Conservation (phyloP, 2,797 vertebrate species). For the Eurystomus glaucurus region DNA sequence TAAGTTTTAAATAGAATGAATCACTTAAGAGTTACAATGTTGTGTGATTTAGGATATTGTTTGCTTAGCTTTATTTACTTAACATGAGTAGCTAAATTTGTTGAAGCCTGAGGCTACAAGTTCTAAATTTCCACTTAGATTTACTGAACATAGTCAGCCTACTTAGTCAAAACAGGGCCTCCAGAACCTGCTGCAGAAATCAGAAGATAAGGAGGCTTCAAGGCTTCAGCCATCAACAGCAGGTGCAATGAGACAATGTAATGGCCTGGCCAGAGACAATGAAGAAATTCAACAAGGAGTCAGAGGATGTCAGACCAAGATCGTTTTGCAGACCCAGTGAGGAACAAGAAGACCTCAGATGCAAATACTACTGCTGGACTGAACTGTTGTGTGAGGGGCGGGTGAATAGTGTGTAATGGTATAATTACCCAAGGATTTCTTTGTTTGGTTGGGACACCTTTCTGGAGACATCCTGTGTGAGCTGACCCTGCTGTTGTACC, state of each 20-base stretch:
- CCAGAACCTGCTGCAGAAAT: not conserved
- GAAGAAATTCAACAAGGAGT: too few species aligned
- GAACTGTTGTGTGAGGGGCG: not conserved
- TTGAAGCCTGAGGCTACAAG: not conserved
- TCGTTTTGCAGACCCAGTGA: too few species aligned
- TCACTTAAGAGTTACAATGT: not conserved
- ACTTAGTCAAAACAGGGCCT: not conserved
- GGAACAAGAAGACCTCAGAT: too few species aligned
- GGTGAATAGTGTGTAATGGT: not conserved
- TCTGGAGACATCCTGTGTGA: too few species aligned
- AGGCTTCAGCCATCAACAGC: not conserved
- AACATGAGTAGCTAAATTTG: not conserved
- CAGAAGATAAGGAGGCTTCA: not conserved
- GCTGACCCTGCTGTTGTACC: too few species aligned
- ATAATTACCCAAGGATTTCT: too few species aligned
- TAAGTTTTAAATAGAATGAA: too few species aligned
- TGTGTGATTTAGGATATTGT: not conserved
- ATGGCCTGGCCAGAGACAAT: not conserved
- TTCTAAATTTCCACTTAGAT: not conserved
- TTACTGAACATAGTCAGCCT: not conserved
- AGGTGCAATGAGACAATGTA: not conserved
- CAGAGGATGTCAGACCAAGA: too few species aligned
- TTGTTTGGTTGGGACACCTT: too few species aligned
- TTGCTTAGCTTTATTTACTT: not conserved
- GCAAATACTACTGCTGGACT: not conserved